Evolutionary conservation across 2,888 invertebrate genomes (phyloP).

Genomic region (Acanthococcus lagerstroemiae): DNA sequence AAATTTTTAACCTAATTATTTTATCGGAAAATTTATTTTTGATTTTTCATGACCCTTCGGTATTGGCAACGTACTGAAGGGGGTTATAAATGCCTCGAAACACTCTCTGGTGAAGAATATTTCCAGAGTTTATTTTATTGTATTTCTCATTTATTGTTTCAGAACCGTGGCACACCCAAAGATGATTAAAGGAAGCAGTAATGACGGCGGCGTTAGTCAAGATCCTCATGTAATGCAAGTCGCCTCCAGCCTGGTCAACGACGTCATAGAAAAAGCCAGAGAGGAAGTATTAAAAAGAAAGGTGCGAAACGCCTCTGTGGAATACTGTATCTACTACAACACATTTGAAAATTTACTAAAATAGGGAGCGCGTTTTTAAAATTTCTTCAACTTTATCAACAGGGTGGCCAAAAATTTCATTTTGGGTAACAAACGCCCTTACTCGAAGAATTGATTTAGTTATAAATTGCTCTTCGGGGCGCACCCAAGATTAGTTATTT

Average conservation of each 20-base stretch:
- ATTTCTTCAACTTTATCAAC: neutral
- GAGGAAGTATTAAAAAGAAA: constrained; percentile 30
- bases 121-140: too few species aligned
- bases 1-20: too few species aligned
- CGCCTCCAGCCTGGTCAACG: constrained; percentile 16
- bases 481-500: too few species aligned
- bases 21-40: too few species aligned
- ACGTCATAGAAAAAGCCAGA: constrained; percentile 27
- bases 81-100: too few species aligned
- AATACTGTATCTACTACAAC: neutral
- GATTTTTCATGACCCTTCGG: too few species aligned
- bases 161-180: neutral
- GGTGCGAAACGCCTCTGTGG: neutral
- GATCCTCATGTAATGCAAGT: constrained; percentile 26
- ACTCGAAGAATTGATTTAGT: neutral
- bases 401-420: too few species aligned
- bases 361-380: neutral
- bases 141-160: too few species aligned
- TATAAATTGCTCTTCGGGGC: too few species aligned
- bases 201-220: constrained; percentile 7
- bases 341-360: neutral
- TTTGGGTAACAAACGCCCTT: too few species aligned
- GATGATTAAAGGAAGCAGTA: constrained; percentile 18
- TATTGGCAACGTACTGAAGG: too few species aligned
- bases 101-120: too few species aligned